Percentiles rank a stretch among this genome's conserved stretches.
Conservation (phyloP, 23 tunicate species). For the Diplosoma virens region DNA sequence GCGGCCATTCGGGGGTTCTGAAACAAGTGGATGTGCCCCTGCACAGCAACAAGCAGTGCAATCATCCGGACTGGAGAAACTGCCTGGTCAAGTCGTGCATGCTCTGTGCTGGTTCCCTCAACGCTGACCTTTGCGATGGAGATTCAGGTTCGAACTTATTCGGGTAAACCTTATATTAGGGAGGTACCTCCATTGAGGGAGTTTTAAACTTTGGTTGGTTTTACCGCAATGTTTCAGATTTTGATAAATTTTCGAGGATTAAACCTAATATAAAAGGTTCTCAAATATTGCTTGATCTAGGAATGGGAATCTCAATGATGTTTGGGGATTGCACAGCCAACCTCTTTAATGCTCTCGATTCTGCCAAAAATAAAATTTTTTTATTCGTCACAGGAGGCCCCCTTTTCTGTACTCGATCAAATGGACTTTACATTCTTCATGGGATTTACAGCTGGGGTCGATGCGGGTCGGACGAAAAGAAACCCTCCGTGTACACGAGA, state of each 20-base stretch:
- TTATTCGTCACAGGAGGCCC: slow-evolving; percentile 73
- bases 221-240: too few species aligned
- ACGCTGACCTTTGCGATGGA: slow-evolving; percentile 82
- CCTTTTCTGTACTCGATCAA: slow-evolving; percentile 72
- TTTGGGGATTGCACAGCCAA: too few species aligned
- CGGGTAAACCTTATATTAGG: too few species aligned
- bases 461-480: slow-evolving; percentile 74
- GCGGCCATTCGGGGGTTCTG: slow-evolving; percentile 40
- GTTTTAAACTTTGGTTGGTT: too few species aligned
- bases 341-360: too few species aligned
- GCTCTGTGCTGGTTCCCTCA: slow-evolving; percentile 88
- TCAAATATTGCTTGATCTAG: too few species aligned
- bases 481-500: slow-evolving; percentile 87
- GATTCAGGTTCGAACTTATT: slow-evolving; percentile 56
- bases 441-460: slow-evolving; percentile 95
- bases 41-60: slow-evolving; percentile 72
- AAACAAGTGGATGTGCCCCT: slow-evolving; percentile 71
- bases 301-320: too few species aligned
- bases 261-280: too few species aligned
- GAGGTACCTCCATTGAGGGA: too few species aligned
- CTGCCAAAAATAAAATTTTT: too few species aligned
- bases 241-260: too few species aligned
- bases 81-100: slow-evolving; percentile 82
- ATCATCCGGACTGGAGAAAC: slow-evolving; percentile 66
- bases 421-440: slow-evolving; percentile 78